A percentile compares a stretch with the other conserved stretches of the same genome.
phyloP scores from a whole-genome alignment of 2,888 invertebrate genomes.

The Drosophila pseudotakahashii region DNA sequence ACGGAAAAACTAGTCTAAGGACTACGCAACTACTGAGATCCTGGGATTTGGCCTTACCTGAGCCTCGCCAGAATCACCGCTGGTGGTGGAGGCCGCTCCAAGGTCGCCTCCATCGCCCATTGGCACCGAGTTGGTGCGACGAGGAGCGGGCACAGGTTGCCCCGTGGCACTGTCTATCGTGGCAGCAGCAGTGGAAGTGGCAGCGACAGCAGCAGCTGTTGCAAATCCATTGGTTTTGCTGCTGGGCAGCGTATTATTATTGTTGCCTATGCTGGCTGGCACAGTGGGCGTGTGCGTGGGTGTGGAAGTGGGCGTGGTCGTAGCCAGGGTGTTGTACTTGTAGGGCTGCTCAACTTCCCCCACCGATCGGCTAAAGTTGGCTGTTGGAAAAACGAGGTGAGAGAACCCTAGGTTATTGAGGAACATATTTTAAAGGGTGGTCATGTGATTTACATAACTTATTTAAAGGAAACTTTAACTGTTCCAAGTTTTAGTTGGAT shows the following conservation, averaged over 20 bases:
- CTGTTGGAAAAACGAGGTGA: slow-evolving; percentile 55
- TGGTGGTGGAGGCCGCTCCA: slow-evolving; percentile 66
- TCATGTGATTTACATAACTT: not conserved
- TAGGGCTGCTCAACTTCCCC: slow-evolving; percentile 81
- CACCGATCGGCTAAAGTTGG: slow-evolving; percentile 86
- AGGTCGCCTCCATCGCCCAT: slow-evolving; percentile 68
- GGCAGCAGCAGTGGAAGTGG: slow-evolving; percentile 14
- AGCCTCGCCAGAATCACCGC: slow-evolving; percentile 71
- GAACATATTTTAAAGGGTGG: slow-evolving; percentile 1
- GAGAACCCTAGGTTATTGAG: slow-evolving; percentile 32
- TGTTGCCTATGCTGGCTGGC: slow-evolving; percentile 40
- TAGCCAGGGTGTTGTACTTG: slow-evolving; percentile 79
- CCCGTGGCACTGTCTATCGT: slow-evolving; percentile 78
- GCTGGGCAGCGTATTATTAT: slow-evolving; percentile 65
- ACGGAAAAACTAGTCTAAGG: slow-evolving; percentile 33
- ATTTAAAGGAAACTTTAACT: too few species aligned
- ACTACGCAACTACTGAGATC: slow-evolving; percentile 6
- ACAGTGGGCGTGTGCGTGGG: slow-evolving; percentile 43
- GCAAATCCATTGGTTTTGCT: slow-evolving; percentile 81
- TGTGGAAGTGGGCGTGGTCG: slow-evolving; percentile 54
- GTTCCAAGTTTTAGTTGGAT: too few species aligned
- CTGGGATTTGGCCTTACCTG: slow-evolving; percentile 71
- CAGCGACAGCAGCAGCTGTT: slow-evolving; percentile 22
- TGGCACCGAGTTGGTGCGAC: slow-evolving; percentile 85
- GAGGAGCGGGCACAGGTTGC: slow-evolving; percentile 84